Base-by-base conservation (phyloP, 1,140 invertebrate species). In the Sinonovacula constricta region DNA sequence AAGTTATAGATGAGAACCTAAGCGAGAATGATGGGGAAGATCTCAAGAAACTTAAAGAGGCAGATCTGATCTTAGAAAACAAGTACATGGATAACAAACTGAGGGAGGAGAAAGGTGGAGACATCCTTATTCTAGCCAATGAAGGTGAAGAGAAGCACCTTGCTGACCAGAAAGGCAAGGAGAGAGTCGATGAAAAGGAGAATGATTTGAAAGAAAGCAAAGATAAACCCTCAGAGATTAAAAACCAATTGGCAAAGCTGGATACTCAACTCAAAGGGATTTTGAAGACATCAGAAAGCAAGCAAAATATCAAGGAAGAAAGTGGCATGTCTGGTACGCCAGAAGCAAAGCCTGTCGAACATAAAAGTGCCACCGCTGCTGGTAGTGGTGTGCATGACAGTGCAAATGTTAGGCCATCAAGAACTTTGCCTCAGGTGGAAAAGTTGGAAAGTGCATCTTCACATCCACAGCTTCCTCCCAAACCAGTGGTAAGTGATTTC, bases 1-100 rank as follows among this genome's bases (percentile, higher is more conserved):
- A 89, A 59, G 84, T 86, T 7, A 85, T 89, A 49, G 88, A 89
- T 83, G 89, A 87, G 72, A 90, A 89, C 69, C 81, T 90, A 3
- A 89, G 87, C 79, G 81, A 88, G 54, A 76, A 86, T 33, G 72
- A 86, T 81, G 85, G 87, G 5, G 87, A 85, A 28, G 85, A 85
- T 33, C 69, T 83, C 26, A 72, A 79, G 24, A 80, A 80, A 39
- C 34, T 87, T 15, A 88, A 88, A 65, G 82, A 84, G 79, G 57
- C 81, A 24, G 84, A 85, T 45, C 76, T 86, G 15, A 88, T 88
- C 33, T 83, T 86, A 34, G 87, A 88, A 31, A 82, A 85, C 45
- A 80, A 80, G 53, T 81, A 81, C 34, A 80, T 88, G 49, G 88
- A 88, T 77, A 88, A 89, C 65, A 81, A 84, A 53, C 68, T 88